Conservation (phyloP, 2,888 invertebrate genomes). For the Microctonus brassicae region DNA sequence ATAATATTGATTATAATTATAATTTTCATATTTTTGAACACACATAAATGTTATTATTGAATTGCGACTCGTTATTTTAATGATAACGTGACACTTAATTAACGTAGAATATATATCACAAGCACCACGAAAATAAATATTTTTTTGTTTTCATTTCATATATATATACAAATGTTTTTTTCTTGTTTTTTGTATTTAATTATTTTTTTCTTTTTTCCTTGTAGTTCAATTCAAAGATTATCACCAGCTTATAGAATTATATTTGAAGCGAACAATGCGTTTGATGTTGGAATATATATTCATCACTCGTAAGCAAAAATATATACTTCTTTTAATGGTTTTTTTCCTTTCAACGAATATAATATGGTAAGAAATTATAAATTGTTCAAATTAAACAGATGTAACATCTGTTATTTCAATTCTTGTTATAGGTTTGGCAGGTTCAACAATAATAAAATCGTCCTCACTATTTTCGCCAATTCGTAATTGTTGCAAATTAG, state of each 20-base stretch:
- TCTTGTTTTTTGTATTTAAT: background rate
- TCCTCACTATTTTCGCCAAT: conserved; percentile 55
- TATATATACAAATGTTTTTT: background rate
- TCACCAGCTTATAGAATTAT: background rate
- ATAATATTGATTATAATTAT: background rate
- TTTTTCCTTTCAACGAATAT: background rate
- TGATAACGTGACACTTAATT: background rate
- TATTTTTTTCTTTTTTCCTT: background rate
- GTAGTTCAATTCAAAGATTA: background rate
- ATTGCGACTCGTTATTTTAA: background rate
- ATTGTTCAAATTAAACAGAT: conserved; percentile 65
- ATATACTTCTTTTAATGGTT: background rate
- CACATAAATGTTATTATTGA: background rate
- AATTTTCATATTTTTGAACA: background rate
- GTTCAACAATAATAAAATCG: conserved; percentile 64
- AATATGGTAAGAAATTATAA: conserved; percentile 9
- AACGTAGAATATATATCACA: conserved; percentile 12
- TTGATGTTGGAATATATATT: conserved; percentile 12
- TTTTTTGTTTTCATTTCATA: background rate
- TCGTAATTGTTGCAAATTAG: conserved; percentile 70
- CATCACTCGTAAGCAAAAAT: conserved; percentile 3
- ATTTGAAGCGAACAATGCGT: background rate
- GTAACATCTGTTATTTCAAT: conserved; percentile 72
- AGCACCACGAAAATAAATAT: conserved; percentile 12
- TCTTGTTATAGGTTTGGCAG: conserved; percentile 71